phyloP scores from a whole-genome alignment of 2,888 invertebrate species.

The Autographa gamma region DNA sequence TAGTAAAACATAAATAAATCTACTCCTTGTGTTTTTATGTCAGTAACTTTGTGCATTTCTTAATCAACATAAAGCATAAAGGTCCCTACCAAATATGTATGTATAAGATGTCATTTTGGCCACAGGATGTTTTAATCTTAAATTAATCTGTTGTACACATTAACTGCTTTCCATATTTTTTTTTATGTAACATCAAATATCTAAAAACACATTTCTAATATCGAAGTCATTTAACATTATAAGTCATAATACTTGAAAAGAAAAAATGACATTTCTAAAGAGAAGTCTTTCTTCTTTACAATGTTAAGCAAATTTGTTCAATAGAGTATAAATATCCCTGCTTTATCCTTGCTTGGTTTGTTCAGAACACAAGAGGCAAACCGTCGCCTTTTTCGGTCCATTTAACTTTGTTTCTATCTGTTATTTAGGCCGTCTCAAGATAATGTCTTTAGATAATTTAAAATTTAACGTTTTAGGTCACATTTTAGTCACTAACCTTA shows the following conservation, averaged over 20 bases:
- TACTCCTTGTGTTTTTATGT: not conserved
- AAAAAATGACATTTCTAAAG: slow-evolving; percentile 17
- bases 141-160: too few relatives aligned
- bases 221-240: not conserved
- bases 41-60: not conserved
- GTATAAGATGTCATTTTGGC: too few relatives aligned
- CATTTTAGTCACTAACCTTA: not conserved
- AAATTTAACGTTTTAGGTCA: not conserved
- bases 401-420: slow-evolving; percentile 2
- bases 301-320: slow-evolving; percentile 9
- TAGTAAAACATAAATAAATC: not conserved
- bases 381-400: not conserved
- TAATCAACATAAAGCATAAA: too few relatives aligned
- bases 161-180: too few relatives aligned
- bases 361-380: not conserved
- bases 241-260: slow-evolving; percentile 3
- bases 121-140: too few relatives aligned
- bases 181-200: too few relatives aligned
- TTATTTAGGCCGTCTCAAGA: not conserved
- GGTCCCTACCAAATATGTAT: too few relatives aligned
- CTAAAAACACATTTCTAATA: not conserved
- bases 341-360: not conserved
- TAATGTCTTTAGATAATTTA: not conserved
- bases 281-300: slow-evolving; percentile 5
- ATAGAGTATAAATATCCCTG: slow-evolving; percentile 5